Evolutionary conservation across 2,113 vertebrate species (phyloP).

Genomic region (Indicator indicator): DNA sequence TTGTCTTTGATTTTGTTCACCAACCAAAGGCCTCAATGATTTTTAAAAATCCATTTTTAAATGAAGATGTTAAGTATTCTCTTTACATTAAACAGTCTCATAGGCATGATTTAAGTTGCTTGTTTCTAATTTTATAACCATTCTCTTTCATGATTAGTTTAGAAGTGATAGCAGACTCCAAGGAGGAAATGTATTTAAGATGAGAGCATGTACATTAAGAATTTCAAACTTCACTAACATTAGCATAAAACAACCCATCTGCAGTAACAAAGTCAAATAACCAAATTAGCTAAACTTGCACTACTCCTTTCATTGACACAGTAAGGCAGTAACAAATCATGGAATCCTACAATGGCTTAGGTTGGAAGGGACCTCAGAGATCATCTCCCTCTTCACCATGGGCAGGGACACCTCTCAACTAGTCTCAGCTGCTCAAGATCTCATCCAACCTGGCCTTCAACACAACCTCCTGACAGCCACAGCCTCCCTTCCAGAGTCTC

Average conservation of each 20-base stretch:
- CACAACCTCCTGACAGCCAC: no score
- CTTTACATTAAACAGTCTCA: conserved; percentile 34
- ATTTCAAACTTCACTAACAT: neutral
- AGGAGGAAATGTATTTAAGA: neutral
- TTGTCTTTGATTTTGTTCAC: conserved; percentile 72
- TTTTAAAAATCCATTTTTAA: conserved; percentile 38
- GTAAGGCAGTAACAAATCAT: neutral
- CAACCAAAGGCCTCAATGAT: conserved; percentile 21
- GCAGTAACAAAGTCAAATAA: neutral
- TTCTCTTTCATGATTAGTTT: conserved; percentile 22
- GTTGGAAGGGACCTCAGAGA: no score
- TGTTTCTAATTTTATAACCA: conserved; percentile 21
- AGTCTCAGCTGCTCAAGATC: no score
- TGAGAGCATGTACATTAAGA: neutral
- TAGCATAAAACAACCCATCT: neutral
- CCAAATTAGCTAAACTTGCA: neutral
- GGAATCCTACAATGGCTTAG: no score
- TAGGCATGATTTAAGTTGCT: conserved; percentile 10
- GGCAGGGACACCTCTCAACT: no score
- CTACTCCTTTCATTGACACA: neutral
- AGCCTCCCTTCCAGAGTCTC: no score
- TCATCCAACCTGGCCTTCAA: no score
- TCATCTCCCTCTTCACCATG: no score
- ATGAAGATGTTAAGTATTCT: conserved; percentile 41
- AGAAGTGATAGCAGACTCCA: neutral